Base-by-base conservation (phyloP, 2,113 vertebrate genomes). In the Cairina moschata region DNA sequence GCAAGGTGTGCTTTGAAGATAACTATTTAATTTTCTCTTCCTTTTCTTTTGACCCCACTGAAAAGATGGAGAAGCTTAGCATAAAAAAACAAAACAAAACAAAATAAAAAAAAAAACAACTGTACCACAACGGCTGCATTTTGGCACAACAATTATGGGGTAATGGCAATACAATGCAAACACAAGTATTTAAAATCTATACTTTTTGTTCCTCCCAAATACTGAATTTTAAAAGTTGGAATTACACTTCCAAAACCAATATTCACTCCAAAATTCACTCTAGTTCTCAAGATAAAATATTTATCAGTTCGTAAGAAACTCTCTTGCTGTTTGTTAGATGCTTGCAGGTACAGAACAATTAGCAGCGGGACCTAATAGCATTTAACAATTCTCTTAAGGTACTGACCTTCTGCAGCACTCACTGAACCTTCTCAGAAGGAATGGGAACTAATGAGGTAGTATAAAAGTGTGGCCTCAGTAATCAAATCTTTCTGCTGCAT, bases 1-100 rank as follows among this genome's bases (percentile, higher is more conserved):
- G 72, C 46, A 95, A 96, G 44, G 65, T 96, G 91, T 55, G 23
- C 84, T 97, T 97, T 96, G 94, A 96, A 97, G 95, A 96, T 91
- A 94, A 63, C 36, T 83, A 16, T 63, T 90, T 90, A 90, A 95
- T 96, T 96, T 95, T 74, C 80, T 60, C 17, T 83, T 84, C 25
- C n/a, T 91, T 96, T 95, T 90, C 78, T 65, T 59, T 72, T 84
- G 38, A 72, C 32, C 34, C 42, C 75, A 23, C 36, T 92, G 76
- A 92, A 88, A 71, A 93, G 31, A 67, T 8, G 56, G 65, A 58
- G 68, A 77, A 84, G 13, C 56, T 85, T 50, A 90, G 6, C 71
- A 71, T 59, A 74, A 67, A 88, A 52, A 42, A 89, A 34, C 86
- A n/a, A 44, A 44, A 46, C 40, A 46, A 23, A 1, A 36, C 36